Conservation (phyloP, 1,140 invertebrate genomes). For the Drosophila pachea region DNA sequence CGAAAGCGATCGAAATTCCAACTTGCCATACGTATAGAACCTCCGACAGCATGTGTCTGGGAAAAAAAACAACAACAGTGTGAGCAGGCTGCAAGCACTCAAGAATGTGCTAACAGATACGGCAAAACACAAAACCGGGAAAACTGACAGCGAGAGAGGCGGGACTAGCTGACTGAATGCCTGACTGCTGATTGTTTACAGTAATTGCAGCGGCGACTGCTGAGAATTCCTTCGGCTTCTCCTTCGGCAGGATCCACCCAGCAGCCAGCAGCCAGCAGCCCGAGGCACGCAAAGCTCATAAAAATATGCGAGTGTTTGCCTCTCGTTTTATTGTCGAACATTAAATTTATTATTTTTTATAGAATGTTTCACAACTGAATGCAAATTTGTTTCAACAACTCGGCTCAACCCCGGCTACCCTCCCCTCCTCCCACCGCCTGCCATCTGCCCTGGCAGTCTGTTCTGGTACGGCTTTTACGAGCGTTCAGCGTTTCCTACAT, state of each 20-base stretch:
- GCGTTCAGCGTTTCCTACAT: conserved; percentile 46
- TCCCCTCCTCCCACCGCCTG: neutral
- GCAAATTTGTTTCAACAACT: conserved; percentile 54
- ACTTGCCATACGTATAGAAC: no score
- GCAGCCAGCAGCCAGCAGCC: conserved; percentile 9
- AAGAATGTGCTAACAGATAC: no score
- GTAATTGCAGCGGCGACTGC: conserved; percentile 73
- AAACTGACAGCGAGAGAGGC: conserved; percentile 6
- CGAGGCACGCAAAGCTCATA: conserved; percentile 70
- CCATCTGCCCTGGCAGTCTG: conserved; percentile 1
- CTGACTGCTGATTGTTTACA: conserved; percentile 68
- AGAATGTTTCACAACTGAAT: conserved; percentile 77
- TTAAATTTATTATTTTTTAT: conserved; percentile 77
- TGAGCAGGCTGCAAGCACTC: no score
- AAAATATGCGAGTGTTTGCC: conserved; percentile 65
- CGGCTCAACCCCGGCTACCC: no score
- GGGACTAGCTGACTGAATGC: conserved; percentile 37
- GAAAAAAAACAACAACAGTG: no score
- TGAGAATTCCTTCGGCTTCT: conserved; percentile 33
- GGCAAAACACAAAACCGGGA: no score
- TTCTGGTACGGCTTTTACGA: conserved; percentile 43
- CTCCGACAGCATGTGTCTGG: no score
- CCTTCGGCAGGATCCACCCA: neutral
- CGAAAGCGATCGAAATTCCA: no score
- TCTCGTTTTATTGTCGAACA: conserved; percentile 67